These are phyloP conservation scores for Macquaria ambigua DNA, from an alignment of 2,113 vertebrate species.

Conservation along the genomic window DNA sequence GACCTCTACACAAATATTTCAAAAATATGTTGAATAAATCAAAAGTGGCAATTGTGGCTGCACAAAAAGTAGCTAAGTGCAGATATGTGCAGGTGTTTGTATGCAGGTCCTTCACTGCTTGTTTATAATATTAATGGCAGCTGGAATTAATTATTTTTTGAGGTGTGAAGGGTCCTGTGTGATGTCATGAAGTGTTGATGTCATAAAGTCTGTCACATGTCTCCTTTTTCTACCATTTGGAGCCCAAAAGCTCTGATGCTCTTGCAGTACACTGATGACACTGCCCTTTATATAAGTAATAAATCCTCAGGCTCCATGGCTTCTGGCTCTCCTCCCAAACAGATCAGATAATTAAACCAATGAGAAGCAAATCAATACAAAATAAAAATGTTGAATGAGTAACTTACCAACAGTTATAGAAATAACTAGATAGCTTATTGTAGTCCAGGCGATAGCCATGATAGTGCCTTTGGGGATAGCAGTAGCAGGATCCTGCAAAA, in stretches of 20 bases:
- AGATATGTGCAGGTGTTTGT: no score
- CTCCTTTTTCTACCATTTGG: neutral
- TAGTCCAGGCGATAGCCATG: constrained; percentile 83
- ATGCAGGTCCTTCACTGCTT: no score
- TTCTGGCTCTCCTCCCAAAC: neutral
- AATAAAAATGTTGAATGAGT: neutral
- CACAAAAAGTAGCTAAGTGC: no score
- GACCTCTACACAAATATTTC: no score
- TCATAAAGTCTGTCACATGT: neutral
- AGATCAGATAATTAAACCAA: neutral
- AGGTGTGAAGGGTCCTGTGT: neutral
- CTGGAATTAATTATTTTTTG: no score
- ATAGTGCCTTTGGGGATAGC: constrained; percentile 84
- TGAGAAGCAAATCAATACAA: neutral
- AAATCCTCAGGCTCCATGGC: neutral
- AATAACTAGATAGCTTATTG: constrained; percentile 78
- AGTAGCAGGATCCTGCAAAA: constrained; percentile 76
- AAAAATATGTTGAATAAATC: no score
- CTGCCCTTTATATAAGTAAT: neutral
- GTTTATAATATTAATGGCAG: no score
- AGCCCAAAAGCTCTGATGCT: neutral
- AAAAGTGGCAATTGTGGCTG: no score
- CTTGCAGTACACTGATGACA: neutral
- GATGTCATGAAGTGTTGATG: neutral
- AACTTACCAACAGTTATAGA: constrained; percentile 76